Percentiles rank a stretch among this genome's conserved stretches.
These are phyloP conservation scores for Melieria omissa DNA, from an alignment of 2,888 invertebrate species.

Conservation along the genomic window DNA sequence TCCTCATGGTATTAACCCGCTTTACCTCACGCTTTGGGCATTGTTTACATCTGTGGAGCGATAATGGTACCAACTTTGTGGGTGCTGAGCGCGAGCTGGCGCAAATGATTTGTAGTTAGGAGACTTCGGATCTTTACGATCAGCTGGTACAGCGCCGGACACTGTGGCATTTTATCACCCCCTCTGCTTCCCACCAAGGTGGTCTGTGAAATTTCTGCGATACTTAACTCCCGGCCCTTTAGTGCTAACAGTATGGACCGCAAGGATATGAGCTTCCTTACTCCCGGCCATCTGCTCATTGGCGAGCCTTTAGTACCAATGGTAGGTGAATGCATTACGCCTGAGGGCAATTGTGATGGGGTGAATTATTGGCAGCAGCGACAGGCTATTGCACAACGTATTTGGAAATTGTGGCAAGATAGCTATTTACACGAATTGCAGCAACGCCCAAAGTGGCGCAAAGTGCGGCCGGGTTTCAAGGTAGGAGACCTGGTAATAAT, in stretches of 20 bases:
- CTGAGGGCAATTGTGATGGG: slow-evolving; percentile 24
- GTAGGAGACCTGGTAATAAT: too few relatives aligned
- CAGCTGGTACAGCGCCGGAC: slow-evolving; percentile 13
- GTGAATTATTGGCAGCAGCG: slow-evolving; percentile 28
- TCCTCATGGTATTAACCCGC: slow-evolving; percentile 33
- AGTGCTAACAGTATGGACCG: slow-evolving; percentile 27
- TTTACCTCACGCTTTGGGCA: slow-evolving; percentile 29
- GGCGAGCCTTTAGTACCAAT: slow-evolving; percentile 26
- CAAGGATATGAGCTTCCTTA: slow-evolving; percentile 19
- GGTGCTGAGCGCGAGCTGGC: slow-evolving; percentile 27
- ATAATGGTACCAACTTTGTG: slow-evolving; percentile 32
- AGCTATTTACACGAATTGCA: slow-evolving; percentile 37
- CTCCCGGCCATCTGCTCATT: slow-evolving; percentile 24
- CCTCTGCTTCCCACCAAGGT: too few relatives aligned
- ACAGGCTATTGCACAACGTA: slow-evolving; percentile 31
- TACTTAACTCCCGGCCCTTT: slow-evolving; percentile 32
- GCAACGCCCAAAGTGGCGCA: slow-evolving; percentile 38
- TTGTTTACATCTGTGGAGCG: slow-evolving; percentile 31
- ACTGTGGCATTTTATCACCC: too few relatives aligned
- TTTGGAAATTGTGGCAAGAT: slow-evolving; percentile 41
- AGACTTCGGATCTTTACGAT: slow-evolving; percentile 15
- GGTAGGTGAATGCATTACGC: slow-evolving; percentile 29
- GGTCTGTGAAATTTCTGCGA: slow-evolving; percentile 46
- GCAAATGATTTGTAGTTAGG: slow-evolving; percentile 23
- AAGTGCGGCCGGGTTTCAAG: too few relatives aligned